phyloP scores from a whole-genome alignment of 2,888 invertebrate genomes.

The Eristalinus sepulchralis region DNA sequence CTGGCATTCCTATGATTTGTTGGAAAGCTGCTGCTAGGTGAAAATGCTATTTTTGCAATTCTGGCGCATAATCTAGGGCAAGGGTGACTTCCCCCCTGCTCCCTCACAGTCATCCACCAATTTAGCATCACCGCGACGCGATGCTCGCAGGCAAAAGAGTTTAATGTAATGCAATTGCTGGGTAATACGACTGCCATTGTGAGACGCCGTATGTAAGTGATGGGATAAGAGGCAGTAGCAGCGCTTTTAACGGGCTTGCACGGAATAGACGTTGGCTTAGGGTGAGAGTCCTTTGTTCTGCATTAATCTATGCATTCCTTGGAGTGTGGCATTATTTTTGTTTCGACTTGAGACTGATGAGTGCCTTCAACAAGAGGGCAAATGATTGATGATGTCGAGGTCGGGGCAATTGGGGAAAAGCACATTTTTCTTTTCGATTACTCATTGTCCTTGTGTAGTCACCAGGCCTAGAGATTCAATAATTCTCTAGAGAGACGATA shows the following conservation, averaged over 20 bases:
- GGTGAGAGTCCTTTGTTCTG: conserved; percentile 48
- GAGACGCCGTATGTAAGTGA: conserved; percentile 55
- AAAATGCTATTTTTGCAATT: conserved; percentile 64
- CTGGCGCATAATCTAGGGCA: conserved; percentile 7
- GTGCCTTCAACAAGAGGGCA: not conserved
- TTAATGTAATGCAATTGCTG: conserved; percentile 69
- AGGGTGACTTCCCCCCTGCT: not conserved
- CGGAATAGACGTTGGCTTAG: too few species aligned
- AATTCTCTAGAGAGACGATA: too few species aligned
- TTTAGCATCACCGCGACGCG: conserved; percentile 7
- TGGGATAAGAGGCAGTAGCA: conserved; percentile 53
- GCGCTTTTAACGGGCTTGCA: conserved; percentile 22
- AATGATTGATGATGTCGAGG: not conserved
- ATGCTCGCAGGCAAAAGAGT: conserved; percentile 55
- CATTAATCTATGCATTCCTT: conserved; percentile 32
- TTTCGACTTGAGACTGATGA: not conserved
- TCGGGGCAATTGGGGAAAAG: not conserved
- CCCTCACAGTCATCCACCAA: not conserved
- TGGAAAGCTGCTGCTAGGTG: conserved; percentile 53
- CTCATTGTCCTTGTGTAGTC: too few species aligned
- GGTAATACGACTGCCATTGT: conserved; percentile 68
- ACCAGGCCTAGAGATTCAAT: too few species aligned
- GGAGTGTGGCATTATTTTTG: not conserved
- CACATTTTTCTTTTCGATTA: not conserved
- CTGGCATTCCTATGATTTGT: conserved; percentile 51